Base-by-base conservation (phyloP, 2,888 invertebrate genomes). In the Thereva nobilitata region DNA sequence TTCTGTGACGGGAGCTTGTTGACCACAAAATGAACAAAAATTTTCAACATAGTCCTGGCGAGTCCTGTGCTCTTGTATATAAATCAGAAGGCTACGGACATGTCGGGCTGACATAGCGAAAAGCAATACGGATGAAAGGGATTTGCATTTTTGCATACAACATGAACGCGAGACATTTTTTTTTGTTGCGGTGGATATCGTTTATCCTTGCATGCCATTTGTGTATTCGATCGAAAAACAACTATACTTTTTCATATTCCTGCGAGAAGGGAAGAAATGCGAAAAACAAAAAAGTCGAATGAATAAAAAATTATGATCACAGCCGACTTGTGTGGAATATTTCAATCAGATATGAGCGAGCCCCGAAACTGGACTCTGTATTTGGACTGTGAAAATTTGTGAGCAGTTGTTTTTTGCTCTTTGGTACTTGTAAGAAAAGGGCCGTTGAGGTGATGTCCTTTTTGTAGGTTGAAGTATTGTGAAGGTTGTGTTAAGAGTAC, bases 71-170 rank as follows among this genome's bases (percentile, higher is more conserved):
- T 52, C 44, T 35, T 59, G 66, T 59, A 66, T 45, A 66, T 66
- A 66, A 66, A 66, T 66, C 61, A 66, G 61, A 35, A 59, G 59
- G 41, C 44, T 50, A 54, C 66, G 66, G 66, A 59, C 66, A 59
- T 52, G 44, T 59, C 12, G 66, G 23, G 59, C 59, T 66, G 59
- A 66, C 61, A 61, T 12, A 50, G 61, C 10, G 53, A 35, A 42
- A 53, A 61, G 34, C 23, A 34, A 10, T 59, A 42, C 12, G 45
- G 59, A 66, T 53, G 56, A 10, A 42, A 66, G 53, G 59, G 66
- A 66, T 66, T 66, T 66, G 66, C 66, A 66, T 66, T 66, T 66
- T 66, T 59, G 44, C 45, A 64, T 52, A 42, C 42, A 44, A 64
- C 45, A 64, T 53, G 61, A 9, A 41, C 50, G 34, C 50, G 41